These are phyloP conservation scores for Spheniscus mendiculus DNA, from an alignment of 2,113 vertebrate species.

Conservation along the genomic window DNA sequence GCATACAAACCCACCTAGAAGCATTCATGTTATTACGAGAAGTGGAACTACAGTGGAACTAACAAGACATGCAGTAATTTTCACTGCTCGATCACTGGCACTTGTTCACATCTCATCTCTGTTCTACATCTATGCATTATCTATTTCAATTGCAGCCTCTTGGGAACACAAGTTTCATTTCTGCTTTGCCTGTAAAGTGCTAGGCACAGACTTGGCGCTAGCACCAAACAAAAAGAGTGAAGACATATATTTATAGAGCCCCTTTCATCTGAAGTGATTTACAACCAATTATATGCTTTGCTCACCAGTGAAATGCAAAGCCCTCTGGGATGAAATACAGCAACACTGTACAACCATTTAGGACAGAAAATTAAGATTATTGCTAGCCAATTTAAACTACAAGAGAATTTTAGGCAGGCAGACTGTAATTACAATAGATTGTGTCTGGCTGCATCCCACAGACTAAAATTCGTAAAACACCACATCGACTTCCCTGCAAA, in stretches of 20 bases:
- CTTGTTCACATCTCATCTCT: neutral
- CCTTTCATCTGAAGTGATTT: neutral
- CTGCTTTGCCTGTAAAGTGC: neutral
- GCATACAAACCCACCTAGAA: neutral
- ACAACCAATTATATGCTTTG: neutral
- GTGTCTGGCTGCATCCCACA: neutral
- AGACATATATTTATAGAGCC: neutral
- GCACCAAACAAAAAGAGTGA: neutral
- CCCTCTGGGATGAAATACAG: neutral
- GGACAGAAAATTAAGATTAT: conserved; percentile 48
- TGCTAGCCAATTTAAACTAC: conserved; percentile 19
- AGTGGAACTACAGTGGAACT: neutral
- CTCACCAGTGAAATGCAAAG: conserved; percentile 1
- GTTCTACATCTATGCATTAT: neutral
- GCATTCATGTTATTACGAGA: neutral
- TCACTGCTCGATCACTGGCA: neutral
- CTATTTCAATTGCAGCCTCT: neutral
- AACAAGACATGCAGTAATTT: neutral
- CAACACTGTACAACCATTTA: neutral
- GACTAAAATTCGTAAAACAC: neutral
- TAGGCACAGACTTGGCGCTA: neutral
- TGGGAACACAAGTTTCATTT: neutral
- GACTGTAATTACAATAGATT: conserved; percentile 34
- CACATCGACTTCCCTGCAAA: neutral
- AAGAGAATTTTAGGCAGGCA: conserved; percentile 29